Evolutionary conservation across 2,888 invertebrate species (phyloP).

Genomic region (Caenorhabditis becei): DNA sequence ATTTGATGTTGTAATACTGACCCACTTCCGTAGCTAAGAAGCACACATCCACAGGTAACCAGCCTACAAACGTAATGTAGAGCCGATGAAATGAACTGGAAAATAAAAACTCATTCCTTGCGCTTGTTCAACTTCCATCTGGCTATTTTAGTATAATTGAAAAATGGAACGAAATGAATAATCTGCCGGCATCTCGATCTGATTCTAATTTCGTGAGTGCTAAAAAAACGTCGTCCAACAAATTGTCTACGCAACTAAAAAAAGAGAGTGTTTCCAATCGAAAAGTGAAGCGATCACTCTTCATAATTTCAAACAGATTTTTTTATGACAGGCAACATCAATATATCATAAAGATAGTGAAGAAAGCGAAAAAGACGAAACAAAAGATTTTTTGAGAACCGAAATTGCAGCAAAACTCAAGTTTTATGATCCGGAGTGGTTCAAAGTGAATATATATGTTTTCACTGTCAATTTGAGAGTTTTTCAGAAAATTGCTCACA

Average conservation of each 20-base stretch:
- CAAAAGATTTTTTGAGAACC: slow-evolving; percentile 54
- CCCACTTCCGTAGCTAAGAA: no score
- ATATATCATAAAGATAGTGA: slow-evolving; percentile 50
- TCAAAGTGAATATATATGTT: no score
- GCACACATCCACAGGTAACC: no score
- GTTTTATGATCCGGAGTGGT: slow-evolving; percentile 64
- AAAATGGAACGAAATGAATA: slow-evolving; percentile 43
- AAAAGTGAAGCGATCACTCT: slow-evolving; percentile 44
- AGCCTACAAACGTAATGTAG: no score
- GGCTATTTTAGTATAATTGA: no score
- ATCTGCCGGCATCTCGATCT: slow-evolving; percentile 42
- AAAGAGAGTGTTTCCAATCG: slow-evolving; percentile 36
- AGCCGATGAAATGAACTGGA: no score
- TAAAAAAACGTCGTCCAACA: slow-evolving; percentile 16
- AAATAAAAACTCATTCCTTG: no score
- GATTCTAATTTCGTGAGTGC: slow-evolving; percentile 34
- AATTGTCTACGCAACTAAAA: slow-evolving; percentile 26
- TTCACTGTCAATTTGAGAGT: background rate
- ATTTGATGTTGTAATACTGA: no score
- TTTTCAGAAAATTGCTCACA: slow-evolving; percentile 57
- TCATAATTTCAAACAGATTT: slow-evolving; percentile 7
- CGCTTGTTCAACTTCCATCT: no score
- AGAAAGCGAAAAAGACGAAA: slow-evolving; percentile 65
- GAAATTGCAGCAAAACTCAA: slow-evolving; percentile 60
- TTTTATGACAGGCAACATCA: slow-evolving; percentile 31